Evolutionary conservation across 2,888 invertebrate genomes (phyloP), one percentile per base, ranked within the genome.

Genomic region (Philereme vetulata): DNA sequence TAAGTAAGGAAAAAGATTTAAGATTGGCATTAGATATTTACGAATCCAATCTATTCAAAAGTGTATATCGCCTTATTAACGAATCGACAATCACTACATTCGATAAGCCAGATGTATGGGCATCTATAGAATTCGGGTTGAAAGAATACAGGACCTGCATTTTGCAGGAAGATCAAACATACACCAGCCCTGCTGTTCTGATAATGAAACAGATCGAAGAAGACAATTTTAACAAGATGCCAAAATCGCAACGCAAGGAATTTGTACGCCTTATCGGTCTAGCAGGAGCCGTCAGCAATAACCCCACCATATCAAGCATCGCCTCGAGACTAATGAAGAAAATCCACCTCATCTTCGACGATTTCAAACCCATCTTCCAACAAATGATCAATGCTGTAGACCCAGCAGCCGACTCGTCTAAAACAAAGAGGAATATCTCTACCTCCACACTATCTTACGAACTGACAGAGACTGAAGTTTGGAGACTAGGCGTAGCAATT

Each of bases 401-500:
- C 36, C 93, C 93, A 56, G 77, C 78, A 6, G 82, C 70, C 40
- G 70, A 76, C 1, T 77, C 85, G 32, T 88, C 87, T 62, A 91
- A 89, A 40, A 88, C 86, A 62, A 92, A 90, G 70, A 93, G 90
- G 69, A 85, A 90, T 48, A 78, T 88, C 5, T 81, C 84, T 47
- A 77, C 84, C 0, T 80, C 91, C 5, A 86, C 93, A 80, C 86
- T 94, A 6, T 93, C 94, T 0, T 85, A 93, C n/a, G 94, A 94
- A 73, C 88, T 96, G 36, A 86, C 95, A 0, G 94, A 95, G 69
- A 94, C 94, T 0, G 76, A 89, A 0, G 93, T 94, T 62, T 98
- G 98, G 98, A 95, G 94, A 75, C 90, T 96, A 52, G 97, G 97
- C 0, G 94, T 96, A 32, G 95, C 96, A 0, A 85, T 97, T 0